Conservation (phyloP, 1,140 invertebrate species). For the Cardiocondyla obscurior region DNA sequence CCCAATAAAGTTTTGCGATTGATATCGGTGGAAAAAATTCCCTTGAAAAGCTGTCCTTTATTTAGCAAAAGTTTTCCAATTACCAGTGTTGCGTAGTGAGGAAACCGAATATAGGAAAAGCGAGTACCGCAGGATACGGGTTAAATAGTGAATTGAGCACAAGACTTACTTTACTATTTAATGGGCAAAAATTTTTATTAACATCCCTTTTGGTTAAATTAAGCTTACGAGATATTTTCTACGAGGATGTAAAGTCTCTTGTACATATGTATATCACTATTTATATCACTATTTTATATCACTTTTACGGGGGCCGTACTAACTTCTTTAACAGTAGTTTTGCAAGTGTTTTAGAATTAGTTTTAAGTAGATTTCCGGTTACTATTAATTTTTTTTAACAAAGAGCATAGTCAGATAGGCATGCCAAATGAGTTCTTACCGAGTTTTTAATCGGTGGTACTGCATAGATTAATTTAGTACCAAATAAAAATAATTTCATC, state of each 20-base stretch:
- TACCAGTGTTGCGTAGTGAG: conserved; percentile 38
- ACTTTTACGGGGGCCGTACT: no score
- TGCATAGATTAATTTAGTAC: no score
- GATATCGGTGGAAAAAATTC: conserved; percentile 43
- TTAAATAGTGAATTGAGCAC: background rate
- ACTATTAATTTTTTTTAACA: no score
- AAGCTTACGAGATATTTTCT: background rate
- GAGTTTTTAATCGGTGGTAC: no score
- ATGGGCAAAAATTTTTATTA: conserved; percentile 41
- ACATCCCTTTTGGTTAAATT: background rate
- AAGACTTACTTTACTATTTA: background rate
- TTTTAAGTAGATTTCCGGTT: no score
- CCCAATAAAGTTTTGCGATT: conserved; percentile 41
- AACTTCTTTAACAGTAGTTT: no score
- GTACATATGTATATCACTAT: background rate
- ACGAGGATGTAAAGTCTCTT: background rate
- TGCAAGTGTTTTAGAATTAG: no score
- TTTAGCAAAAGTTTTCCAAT: conserved; percentile 48
- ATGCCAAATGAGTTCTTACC: no score
- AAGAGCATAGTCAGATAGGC: no score
- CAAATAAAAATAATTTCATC: no score
- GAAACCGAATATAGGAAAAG: conserved; percentile 24
- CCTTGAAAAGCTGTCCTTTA: conserved; percentile 19
- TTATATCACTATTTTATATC: no score
- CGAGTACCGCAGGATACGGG: background rate